These are phyloP conservation scores for Drosophila eohydei DNA, from an alignment of 2,888 invertebrate species.

Conservation along the genomic window DNA sequence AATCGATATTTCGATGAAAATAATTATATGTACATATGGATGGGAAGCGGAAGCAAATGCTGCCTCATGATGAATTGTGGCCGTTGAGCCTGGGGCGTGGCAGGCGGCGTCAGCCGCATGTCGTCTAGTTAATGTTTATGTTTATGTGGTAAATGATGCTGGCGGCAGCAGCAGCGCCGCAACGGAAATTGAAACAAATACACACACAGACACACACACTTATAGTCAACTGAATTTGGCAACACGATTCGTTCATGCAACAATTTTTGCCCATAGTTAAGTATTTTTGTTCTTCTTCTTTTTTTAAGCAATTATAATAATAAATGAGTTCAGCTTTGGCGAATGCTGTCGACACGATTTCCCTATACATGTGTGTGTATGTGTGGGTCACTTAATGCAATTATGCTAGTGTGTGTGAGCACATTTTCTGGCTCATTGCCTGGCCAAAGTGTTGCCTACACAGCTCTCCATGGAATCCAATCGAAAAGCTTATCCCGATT, in stretches of 20 bases:
- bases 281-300: background rate
- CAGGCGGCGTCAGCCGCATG: conserved; percentile 18
- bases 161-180: conserved; percentile 20
- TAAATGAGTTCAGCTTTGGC: conserved; percentile 62
- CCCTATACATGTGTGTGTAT: conserved; percentile 9
- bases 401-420: conserved; percentile 40
- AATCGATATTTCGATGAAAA: conserved; percentile 44
- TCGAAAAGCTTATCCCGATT: background rate
- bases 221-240: conserved; percentile 16
- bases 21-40: conserved; percentile 70
- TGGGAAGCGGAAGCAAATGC: conserved; percentile 34
- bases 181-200: conserved; percentile 46
- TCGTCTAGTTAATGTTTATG: conserved; percentile 52
- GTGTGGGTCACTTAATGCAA: conserved; percentile 59
- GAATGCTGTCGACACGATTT: conserved; percentile 28
- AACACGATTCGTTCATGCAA: conserved; percentile 42
- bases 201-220: conserved; percentile 7
- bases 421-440: conserved; percentile 53
- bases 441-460: background rate
- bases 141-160: conserved; percentile 69
- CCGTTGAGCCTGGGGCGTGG: background rate
- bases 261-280: conserved; percentile 26
- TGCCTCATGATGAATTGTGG: conserved; percentile 61
- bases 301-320: conserved; percentile 72
- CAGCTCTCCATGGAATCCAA: conserved; percentile 1